phyloP scores from a whole-genome alignment of 1,140 invertebrate species.

The Archivesica marissinica region DNA sequence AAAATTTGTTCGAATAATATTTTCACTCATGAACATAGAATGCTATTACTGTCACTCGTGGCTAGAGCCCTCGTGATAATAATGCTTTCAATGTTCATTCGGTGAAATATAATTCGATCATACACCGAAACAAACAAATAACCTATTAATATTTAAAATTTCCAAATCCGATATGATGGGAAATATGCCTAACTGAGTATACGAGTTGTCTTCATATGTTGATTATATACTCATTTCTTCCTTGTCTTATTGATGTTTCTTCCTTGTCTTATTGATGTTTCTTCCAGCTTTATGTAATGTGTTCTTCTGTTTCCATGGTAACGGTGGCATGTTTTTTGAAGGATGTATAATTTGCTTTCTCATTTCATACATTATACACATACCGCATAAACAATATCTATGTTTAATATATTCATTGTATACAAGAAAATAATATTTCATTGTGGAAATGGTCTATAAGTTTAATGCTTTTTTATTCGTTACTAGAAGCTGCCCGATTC shows the following conservation, averaged over 20 bases:
- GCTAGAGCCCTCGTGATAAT: no score
- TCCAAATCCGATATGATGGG: no score
- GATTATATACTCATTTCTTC: background rate
- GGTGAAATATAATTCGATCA: no score
- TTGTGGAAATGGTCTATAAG: background rate
- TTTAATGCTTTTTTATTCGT: background rate
- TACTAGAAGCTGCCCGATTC: background rate
- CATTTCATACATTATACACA: conserved; percentile 23
- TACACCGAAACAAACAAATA: no score
- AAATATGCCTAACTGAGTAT: no score
- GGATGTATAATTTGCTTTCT: conserved; percentile 27
- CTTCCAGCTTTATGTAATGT: background rate
- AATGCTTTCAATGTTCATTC: no score
- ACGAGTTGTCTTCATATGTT: background rate
- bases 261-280: conserved; percentile 17
- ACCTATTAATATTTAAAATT: no score
- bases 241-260: conserved; percentile 9
- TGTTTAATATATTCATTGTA: conserved; percentile 41
- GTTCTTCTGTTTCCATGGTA: conserved; percentile 27
- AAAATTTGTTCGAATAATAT: no score
- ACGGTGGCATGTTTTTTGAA: conserved; percentile 12
- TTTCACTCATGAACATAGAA: no score
- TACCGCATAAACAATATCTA: background rate
- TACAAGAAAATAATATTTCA: conserved; percentile 23
- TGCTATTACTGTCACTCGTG: no score